Evolutionary conservation across 2,797 vertebrate genomes (phyloP), one percentile per base, ranked within the genome.

Genomic region (Gobionotothen gibberifrons): DNA sequence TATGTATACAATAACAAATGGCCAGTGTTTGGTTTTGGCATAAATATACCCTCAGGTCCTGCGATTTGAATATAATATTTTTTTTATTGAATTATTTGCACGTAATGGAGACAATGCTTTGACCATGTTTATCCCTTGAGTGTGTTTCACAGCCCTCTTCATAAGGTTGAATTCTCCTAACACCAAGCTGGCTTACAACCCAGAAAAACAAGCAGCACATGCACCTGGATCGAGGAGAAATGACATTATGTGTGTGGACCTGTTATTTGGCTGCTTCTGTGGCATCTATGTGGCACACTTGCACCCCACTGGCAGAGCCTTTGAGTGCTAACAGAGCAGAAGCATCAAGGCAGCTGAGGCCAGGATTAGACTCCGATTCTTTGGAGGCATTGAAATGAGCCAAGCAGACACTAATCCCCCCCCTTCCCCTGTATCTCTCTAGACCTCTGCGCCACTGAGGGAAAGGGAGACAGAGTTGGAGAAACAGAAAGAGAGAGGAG

Each of bases 351-450:
- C 86, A 86, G 82, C 69, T 58, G 75, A 84, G 82, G 69, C 83
- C 58, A 42, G 86, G 85, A 94, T 92, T 90, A 91, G 71, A 66
- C 81, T 69, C 61, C 19, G 78, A 89, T 90, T 90, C 89, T 86
- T 82, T 66, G 40, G 68, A 90, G 87, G 87, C 85, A 83, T 78
- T 79, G 83, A 89, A 87, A 90, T 83, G 82, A 89, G 82, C 75
- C 86, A 83, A 83, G 72, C 43, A 90, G 63, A 87, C 82, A 71
- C 82, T 93, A 92, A 92, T 92, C 90, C 88, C 32, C 69, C 70
- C 74, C 59, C 42, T 60, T 78, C 43, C 42, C 56, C 73, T 73
- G 77, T 81, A 78, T 83, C 76, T 79, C 65, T 59, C 78, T 48
- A 87, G 82, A 75, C 84, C 84, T 74, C 72, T 75, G 62, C 76